Evolutionary conservation across 2,113 vertebrate genomes (phyloP).

Genomic region (Myiagra hebetior): DNA sequence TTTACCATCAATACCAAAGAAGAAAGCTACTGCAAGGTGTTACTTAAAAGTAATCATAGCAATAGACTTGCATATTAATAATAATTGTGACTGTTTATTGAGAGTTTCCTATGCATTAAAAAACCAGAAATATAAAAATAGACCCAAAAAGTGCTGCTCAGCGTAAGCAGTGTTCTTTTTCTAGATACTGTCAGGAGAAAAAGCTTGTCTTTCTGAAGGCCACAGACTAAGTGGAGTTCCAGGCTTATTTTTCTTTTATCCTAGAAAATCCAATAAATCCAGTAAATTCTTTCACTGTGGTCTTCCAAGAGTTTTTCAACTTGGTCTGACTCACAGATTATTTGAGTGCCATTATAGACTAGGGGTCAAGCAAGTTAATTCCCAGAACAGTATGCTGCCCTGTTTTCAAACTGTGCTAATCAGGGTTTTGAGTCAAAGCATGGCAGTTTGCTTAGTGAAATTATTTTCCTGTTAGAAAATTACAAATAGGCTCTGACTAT

Average conservation of each 20-base stretch:
- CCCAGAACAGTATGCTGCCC: conserved; percentile 45
- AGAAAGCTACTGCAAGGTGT: background rate
- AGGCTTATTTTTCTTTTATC: conserved; percentile 63
- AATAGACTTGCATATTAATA: background rate
- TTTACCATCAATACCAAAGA: background rate
- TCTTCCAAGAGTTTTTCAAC: conserved; percentile 65
- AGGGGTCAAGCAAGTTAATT: conserved; percentile 58
- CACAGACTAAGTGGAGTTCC: conserved; percentile 25
- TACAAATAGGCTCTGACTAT: conserved; percentile 4
- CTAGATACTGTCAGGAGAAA: background rate
- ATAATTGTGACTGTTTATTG: background rate
- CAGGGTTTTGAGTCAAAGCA: conserved; percentile 29
- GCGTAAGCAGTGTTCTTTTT: background rate
- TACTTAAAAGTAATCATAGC: background rate
- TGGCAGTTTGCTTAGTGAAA: conserved; percentile 39
- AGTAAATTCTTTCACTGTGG: conserved; percentile 65
- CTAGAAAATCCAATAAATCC: conserved; percentile 63
- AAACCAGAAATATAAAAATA: background rate
- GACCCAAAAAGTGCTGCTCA: background rate
- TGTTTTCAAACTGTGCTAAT: conserved; percentile 63
- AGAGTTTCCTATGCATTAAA: background rate
- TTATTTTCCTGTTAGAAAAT: conserved; percentile 59
- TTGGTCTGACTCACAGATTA: conserved; percentile 59
- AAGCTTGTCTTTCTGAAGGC: conserved; percentile 6
- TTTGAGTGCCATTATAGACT: conserved; percentile 55